Evolutionary conservation across 2,113 vertebrate species (phyloP).

Genomic region (Steatornis caripensis): DNA sequence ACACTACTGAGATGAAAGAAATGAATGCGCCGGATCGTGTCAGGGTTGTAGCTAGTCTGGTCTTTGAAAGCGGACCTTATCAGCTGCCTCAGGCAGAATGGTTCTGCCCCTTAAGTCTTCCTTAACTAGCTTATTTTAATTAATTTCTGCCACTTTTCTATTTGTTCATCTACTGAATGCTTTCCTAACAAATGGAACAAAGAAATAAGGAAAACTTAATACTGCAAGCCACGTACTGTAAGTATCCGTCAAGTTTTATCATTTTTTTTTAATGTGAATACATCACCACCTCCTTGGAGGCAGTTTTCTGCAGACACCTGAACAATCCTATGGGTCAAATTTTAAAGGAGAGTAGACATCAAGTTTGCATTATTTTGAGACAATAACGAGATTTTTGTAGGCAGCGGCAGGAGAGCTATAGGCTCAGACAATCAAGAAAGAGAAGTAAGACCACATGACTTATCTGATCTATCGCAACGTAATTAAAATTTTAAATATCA

Average conservation of each 20-base stretch:
- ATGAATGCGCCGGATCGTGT: background rate
- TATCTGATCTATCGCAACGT: background rate
- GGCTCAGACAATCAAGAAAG: background rate
- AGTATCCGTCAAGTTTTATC: background rate
- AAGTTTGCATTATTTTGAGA: background rate
- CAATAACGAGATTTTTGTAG: background rate
- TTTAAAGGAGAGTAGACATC: background rate
- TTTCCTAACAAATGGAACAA: background rate
- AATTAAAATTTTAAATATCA: background rate
- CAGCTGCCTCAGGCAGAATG: background rate
- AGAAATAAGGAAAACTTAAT: background rate
- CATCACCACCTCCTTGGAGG: background rate
- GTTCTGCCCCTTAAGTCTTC: background rate
- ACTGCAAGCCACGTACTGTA: background rate
- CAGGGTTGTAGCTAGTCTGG: background rate
- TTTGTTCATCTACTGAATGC: background rate
- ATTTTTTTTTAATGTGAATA: background rate
- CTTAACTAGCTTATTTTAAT: background rate
- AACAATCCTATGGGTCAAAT: background rate
- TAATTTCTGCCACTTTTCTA: background rate
- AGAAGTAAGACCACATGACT: background rate
- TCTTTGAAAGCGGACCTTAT: background rate
- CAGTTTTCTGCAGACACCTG: background rate
- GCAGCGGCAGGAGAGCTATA: background rate
- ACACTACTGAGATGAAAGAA: background rate